phyloP scores from a whole-genome alignment of 2,888 invertebrate genomes.

The Oligia latruncula region DNA sequence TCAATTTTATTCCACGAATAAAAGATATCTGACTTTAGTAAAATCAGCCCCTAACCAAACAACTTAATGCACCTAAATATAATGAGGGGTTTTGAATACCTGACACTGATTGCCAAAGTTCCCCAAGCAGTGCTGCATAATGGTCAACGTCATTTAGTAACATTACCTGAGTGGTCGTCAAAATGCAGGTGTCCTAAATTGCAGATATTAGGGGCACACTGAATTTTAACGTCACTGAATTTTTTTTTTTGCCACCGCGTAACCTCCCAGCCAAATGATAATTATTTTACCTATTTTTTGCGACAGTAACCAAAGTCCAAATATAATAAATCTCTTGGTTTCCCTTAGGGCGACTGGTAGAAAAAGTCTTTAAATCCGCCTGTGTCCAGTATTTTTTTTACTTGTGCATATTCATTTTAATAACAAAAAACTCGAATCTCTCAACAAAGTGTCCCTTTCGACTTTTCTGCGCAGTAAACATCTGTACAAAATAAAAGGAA shows the following conservation, averaged over 20 bases:
- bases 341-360: too few species aligned
- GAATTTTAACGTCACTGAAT: background rate
- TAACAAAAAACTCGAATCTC: too few species aligned
- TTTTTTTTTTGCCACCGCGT: background rate
- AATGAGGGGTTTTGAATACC: background rate
- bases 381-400: too few species aligned
- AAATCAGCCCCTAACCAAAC: background rate
- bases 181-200: constrained; percentile 35
- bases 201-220: constrained; percentile 3
- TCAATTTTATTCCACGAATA: background rate
- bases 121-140: constrained; percentile 19
- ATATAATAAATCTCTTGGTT: too few species aligned
- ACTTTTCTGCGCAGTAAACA: constrained; percentile 1
- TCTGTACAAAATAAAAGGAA: constrained; percentile 12
- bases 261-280: background rate
- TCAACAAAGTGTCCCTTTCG: background rate
- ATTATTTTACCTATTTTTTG: background rate
- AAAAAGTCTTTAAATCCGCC: too few species aligned
- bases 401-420: too few species aligned
- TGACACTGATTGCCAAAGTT: background rate
- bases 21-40: too few species aligned
- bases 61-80: background rate
- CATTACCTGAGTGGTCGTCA: constrained; percentile 12
- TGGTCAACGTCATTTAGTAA: constrained; percentile 21
- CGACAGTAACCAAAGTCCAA: too few species aligned